phyloP scores from a whole-genome alignment of 1,140 invertebrate genomes.

The Ridgeia piscesae region DNA sequence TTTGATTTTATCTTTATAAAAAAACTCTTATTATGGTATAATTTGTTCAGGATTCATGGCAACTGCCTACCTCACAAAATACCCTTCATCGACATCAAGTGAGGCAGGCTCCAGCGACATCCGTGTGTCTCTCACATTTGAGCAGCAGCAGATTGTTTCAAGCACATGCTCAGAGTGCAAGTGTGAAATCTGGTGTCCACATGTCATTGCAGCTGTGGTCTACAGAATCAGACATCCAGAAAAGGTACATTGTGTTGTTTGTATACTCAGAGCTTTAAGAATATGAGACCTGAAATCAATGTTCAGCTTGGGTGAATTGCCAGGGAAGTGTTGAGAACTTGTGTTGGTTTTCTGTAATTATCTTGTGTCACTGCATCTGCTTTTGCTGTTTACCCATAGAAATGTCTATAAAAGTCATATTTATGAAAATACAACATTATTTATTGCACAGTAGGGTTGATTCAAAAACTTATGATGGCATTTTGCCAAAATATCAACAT shows the following conservation, averaged over 20 bases:
- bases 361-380: too few relatives aligned
- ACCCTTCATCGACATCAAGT: not conserved
- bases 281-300: too few relatives aligned
- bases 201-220: slow-evolving; percentile 26
- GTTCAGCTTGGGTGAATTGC: too few relatives aligned
- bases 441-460: too few relatives aligned
- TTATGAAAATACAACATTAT: too few relatives aligned
- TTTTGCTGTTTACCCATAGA: too few relatives aligned
- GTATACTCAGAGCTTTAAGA: not conserved
- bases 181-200: slow-evolving; percentile 24
- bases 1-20: too few relatives aligned
- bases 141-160: slow-evolving; percentile 22
- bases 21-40: not conserved
- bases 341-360: too few relatives aligned
- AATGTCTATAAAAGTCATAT: too few relatives aligned
- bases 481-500: too few relatives aligned
- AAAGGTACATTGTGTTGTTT: not conserved
- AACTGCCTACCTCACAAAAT: slow-evolving; percentile 25
- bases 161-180: slow-evolving; percentile 29
- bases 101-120: slow-evolving; percentile 12
- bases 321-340: not conserved
- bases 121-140: slow-evolving; percentile 28
- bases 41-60: slow-evolving; percentile 27
- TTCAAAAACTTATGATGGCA: too few relatives aligned
- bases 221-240: slow-evolving; percentile 24